Base-by-base conservation (phyloP, 2,797 vertebrate genomes). In the Lophotriccus pileatus region DNA sequence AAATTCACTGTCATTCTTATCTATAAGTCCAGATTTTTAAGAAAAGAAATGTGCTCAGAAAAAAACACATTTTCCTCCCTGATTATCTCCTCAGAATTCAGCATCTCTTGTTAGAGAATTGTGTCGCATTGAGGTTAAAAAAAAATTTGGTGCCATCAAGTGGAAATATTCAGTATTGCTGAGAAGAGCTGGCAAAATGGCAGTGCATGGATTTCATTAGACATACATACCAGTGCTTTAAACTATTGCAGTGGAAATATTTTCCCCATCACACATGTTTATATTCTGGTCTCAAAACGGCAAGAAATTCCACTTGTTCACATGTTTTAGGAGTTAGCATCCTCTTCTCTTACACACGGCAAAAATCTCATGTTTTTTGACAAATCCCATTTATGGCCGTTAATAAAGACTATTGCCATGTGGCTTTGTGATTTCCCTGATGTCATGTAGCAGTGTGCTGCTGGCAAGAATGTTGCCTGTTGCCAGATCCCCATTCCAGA, bases 141-240 rank as follows among this genome's bases (percentile, higher is more conserved):
- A 97, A 76, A 97, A 97, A 94, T 96, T 90, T 98, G 96, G 96
- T 97, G 96, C 97, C 97, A 97, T 97, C 98, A 64, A 95, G 97
- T 97, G 98, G 97, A 84, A 36, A 87, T 63, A 6, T 2, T 87
- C 20, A 94, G 91, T 94, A 97, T 77, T 97, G 95, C 96, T 95
- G 74, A 80, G 62, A 66, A 63, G 46, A 79, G 58, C 59, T 74
- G 53, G 20, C 22, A 50, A 36, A 84, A 64, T 15, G n/a, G 18
- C 30, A 66, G n/a, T 10, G 36, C 52, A 23, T 2, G 19, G 74
- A 46, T 87, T 82, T 79, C n/a, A 46, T 46, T 24, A 86, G 39
- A 30, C 56, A 67, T n/a, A 66, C 7, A 23, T 12, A 27, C 3
- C 23, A 47, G 23, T 10, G 46, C 12, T 64, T 81, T 34, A 43